Conservation (phyloP, 2,113 vertebrate genomes). For the Albula goreensis region DNA sequence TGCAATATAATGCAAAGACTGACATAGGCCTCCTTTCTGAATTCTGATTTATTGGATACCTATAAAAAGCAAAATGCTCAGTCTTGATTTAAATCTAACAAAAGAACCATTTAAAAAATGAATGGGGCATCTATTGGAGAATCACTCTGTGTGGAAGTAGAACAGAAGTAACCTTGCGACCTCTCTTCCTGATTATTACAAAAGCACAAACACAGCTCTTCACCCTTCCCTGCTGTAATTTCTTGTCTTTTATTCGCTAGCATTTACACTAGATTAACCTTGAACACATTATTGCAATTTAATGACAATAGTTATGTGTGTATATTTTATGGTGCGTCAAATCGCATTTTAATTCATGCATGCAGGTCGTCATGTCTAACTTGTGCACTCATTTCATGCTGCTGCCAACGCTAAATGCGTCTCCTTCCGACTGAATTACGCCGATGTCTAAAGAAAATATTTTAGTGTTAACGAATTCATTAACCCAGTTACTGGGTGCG, state of each 20-base stretch:
- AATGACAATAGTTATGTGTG: neutral
- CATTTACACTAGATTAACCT: slow-evolving; percentile 6
- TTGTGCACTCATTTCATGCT: neutral
- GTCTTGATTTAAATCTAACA: neutral
- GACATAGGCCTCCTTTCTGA: no score
- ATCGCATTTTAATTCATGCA: neutral
- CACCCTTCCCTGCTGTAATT: neutral
- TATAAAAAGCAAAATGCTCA: no score
- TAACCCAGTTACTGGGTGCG: slow-evolving; percentile 4
- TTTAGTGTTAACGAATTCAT: neutral
- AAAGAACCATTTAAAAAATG: neutral
- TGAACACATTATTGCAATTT: neutral
- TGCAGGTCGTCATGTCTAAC: neutral
- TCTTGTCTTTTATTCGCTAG: neutral
- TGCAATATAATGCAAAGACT: no score
- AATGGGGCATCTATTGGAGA: neutral
- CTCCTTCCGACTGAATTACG: neutral
- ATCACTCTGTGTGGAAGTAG: neutral
- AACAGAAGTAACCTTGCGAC: neutral
- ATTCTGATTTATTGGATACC: no score
- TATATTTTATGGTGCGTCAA: slow-evolving; percentile 8
- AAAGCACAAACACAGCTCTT: neutral
- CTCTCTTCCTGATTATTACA: neutral
- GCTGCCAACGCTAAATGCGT: neutral
- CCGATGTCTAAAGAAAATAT: neutral